Evolutionary conservation across 2,113 vertebrate species (phyloP).

Genomic region (Stomatorhinus ivindoensis): DNA sequence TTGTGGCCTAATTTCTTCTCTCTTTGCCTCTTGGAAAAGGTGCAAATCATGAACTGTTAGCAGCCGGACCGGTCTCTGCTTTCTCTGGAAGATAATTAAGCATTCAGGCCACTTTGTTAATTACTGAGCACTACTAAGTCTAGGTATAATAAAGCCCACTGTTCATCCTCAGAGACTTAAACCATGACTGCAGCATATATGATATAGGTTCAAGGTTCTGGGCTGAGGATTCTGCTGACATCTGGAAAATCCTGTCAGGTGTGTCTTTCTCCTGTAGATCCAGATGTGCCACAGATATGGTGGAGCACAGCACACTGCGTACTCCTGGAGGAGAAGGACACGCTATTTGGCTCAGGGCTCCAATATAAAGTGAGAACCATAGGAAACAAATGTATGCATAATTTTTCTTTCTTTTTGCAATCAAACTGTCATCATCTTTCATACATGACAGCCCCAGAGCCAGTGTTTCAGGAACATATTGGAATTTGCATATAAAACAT

Average conservation of each 20-base stretch:
- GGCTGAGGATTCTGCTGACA: neutral
- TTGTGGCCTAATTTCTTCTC: neutral
- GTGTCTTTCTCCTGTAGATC: neutral
- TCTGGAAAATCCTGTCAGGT: neutral
- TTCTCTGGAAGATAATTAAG: neutral
- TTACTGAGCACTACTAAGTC: neutral
- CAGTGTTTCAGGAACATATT: constrained; percentile 31
- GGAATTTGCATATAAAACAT: constrained; percentile 36
- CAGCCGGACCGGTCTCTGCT: neutral
- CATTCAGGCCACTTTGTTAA: neutral
- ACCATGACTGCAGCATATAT: neutral
- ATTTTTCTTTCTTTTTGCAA: constrained; percentile 47
- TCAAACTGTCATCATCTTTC: constrained; percentile 44
- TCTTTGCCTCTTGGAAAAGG: neutral
- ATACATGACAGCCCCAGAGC: constrained; percentile 21
- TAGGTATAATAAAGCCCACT: neutral
- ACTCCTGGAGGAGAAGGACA: constrained; percentile 18
- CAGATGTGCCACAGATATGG: neutral
- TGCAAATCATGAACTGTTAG: neutral
- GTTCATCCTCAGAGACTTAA: neutral
- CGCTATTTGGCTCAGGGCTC: constrained; percentile 40
- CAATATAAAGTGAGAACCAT: constrained; percentile 36
- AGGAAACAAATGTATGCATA: constrained; percentile 55
- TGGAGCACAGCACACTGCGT: neutral
- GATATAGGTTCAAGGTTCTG: neutral